These are phyloP conservation scores for Anastrepha obliqua DNA, from an alignment of 1,140 invertebrate species.

Conservation along the genomic window DNA sequence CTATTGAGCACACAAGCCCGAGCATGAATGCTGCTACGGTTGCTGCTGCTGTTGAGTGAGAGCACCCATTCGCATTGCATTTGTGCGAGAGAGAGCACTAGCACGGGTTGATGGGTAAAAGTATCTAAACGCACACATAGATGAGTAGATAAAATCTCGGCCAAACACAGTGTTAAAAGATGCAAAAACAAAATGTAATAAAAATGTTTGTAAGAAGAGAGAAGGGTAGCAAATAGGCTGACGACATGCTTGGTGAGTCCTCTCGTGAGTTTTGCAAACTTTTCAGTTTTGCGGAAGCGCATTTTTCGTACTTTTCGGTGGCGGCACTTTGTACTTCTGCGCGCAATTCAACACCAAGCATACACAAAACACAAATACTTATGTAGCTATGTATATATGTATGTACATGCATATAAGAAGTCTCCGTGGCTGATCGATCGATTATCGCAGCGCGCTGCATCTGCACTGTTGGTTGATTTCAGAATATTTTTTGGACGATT, in stretches of 20 bases:
- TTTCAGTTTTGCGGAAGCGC: constrained; percentile 11
- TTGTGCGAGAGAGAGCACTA: not conserved
- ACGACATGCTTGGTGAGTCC: not conserved
- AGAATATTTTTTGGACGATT: not conserved
- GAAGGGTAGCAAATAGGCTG: not conserved
- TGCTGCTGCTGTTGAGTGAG: not conserved
- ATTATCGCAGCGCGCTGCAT: not conserved
- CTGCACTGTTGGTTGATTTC: not conserved
- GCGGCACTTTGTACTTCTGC: not conserved
- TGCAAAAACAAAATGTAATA: not conserved
- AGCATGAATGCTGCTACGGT: not conserved
- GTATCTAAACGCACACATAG: constrained; percentile 22
- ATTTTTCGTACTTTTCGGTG: not conserved
- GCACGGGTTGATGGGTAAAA: not conserved
- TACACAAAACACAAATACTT: not conserved
- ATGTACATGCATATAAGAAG: not conserved
- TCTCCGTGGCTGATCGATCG: not conserved
- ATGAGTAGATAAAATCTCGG: not conserved
- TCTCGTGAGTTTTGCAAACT: not conserved
- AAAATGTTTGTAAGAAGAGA: not conserved
- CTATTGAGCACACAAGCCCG: not conserved
- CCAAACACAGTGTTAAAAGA: not conserved
- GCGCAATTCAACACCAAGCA: not conserved
- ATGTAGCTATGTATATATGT: not conserved
- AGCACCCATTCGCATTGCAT: not conserved